Conservation (phyloP, 1,140 invertebrate species). For the Andrena cerasifolii region DNA sequence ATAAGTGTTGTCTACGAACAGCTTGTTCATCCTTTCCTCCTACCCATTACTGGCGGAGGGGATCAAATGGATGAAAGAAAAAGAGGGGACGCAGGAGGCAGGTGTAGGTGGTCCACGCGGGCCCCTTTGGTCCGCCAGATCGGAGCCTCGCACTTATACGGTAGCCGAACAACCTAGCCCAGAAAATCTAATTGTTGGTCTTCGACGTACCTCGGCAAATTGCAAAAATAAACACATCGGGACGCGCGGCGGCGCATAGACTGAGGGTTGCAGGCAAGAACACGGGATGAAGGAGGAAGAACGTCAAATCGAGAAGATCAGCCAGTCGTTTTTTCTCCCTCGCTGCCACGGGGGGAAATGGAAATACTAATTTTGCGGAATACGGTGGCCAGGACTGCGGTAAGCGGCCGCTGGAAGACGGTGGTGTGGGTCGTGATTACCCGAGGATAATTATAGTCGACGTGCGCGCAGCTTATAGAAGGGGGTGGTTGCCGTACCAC, state of each 20-base stretch:
- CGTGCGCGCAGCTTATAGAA: conserved; percentile 77
- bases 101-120: conserved; percentile 79
- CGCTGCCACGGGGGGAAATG: conserved; percentile 70
- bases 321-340: conserved; percentile 56
- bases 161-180: conserved; percentile 76
- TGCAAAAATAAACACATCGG: conserved; percentile 81
- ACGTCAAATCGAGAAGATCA: conserved; percentile 52
- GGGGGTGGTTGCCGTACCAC: conserved; percentile 59
- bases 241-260: conserved; percentile 24
- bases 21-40: too few species aligned
- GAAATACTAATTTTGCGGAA: conserved; percentile 83
- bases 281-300: conserved; percentile 48
- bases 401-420: conserved; percentile 77
- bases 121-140: conserved; percentile 57
- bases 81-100: conserved; percentile 74
- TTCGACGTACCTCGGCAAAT: conserved; percentile 77
- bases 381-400: conserved; percentile 81
- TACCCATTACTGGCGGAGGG: neutral
- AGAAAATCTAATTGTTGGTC: conserved; percentile 81
- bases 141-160: conserved; percentile 79
- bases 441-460: conserved; percentile 82
- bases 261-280: conserved; percentile 45
- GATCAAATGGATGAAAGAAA: conserved; percentile 48
- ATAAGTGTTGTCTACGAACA: too few species aligned
- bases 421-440: conserved; percentile 81